A percentile compares a stretch with the other conserved stretches of the same genome.
These are phyloP conservation scores for Sisyra nigra DNA, from an alignment of 2,888 invertebrate species.

Conservation along the genomic window DNA sequence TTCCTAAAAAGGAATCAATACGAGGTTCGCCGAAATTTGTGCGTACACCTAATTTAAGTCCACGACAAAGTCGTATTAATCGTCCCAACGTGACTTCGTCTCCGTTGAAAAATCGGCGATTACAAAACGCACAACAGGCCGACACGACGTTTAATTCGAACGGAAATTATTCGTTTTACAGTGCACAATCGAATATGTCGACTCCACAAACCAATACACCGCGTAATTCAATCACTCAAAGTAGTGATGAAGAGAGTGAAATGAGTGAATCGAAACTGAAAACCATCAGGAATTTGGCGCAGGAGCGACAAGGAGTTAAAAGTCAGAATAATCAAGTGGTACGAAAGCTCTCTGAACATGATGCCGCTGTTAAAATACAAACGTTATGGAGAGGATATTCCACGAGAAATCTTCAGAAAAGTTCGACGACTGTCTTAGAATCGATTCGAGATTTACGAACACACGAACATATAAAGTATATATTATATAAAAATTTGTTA, in stretches of 20 bases:
- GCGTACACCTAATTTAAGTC: conserved; percentile 12
- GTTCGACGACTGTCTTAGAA: conserved; percentile 42
- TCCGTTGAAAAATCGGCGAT: conserved; percentile 17
- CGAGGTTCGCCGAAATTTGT: conserved; percentile 17
- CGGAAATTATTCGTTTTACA: conserved; percentile 2
- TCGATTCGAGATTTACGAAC: conserved; percentile 62
- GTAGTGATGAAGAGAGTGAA: conserved; percentile 47
- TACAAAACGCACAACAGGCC: background rate
- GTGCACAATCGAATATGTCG: background rate
- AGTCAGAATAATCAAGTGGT: conserved; percentile 14
- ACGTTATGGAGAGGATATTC: conserved; percentile 76
- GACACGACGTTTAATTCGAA: background rate
- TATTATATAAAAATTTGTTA: conserved; percentile 12
- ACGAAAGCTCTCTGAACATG: conserved; percentile 12
- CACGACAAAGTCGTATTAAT: conserved; percentile 13
- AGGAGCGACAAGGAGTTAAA: conserved; percentile 26
- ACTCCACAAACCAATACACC: conserved; percentile 17
- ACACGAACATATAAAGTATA: conserved; percentile 70
- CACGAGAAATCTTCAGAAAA: conserved; percentile 54
- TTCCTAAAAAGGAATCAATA: background rate
- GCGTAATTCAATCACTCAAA: conserved; percentile 22
- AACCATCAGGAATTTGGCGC: conserved; percentile 44
- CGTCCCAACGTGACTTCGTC: conserved; percentile 15
- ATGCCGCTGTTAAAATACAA: conserved; percentile 65
- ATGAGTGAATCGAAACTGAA: conserved; percentile 50